Evolutionary conservation across 1,140 invertebrate genomes (phyloP).

Genomic region (Bombus ignitus): DNA sequence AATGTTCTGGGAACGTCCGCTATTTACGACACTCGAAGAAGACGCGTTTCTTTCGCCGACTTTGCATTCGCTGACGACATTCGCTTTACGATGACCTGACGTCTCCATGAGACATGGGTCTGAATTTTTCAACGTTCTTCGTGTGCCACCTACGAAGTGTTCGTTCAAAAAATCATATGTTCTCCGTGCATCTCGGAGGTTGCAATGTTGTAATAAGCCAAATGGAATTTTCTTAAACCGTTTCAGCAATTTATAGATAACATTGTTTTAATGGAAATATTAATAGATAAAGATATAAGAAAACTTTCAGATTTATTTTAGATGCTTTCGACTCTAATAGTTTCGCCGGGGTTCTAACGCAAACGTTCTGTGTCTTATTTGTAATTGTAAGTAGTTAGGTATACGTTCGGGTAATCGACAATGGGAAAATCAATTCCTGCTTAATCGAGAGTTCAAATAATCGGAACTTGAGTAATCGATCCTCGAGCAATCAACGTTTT

Average conservation of each 20-base stretch:
- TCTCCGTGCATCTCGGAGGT: not conserved
- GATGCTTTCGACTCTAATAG: not conserved
- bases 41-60: not conserved
- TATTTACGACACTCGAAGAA: constrained; percentile 10
- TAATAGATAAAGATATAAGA: not conserved
- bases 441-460: not conserved
- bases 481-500: not conserved
- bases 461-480: not conserved
- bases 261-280: too few relatives aligned
- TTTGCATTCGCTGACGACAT: constrained; percentile 13
- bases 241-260: too few relatives aligned
- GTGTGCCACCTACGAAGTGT: not conserved
- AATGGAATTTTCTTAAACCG: not conserved
- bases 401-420: not conserved
- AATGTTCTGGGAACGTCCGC: not conserved
- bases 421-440: not conserved
- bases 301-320: not conserved
- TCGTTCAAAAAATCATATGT: not conserved
- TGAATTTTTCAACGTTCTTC: constrained; percentile 15
- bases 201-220: too few relatives aligned
- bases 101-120: not conserved
- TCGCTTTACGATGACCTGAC: constrained; percentile 27
- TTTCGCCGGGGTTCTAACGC: not conserved
- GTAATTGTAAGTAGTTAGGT: not conserved
- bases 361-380: not conserved